Base-by-base conservation (phyloP, 2,113 vertebrate genomes). In the Xenotilapia caudafasciata region DNA sequence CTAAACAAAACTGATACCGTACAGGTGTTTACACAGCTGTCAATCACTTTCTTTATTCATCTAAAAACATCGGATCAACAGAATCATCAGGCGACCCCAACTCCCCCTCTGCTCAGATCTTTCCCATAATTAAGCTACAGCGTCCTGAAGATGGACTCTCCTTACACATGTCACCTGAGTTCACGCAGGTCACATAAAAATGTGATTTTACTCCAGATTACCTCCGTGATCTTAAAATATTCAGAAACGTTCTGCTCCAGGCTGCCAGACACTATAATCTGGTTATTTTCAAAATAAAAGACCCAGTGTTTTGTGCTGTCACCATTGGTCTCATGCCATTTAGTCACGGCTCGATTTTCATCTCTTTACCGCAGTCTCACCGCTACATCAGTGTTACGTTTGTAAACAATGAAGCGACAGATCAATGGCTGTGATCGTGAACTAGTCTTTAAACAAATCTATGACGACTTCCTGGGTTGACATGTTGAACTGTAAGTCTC, bases 331-430 rank as follows among this genome's bases (percentile, higher is more conserved):
- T 45, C 8, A 4, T 23, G 21, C 21, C 7, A 23, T 23, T 42
- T 26, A 23, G 7, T 15, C 13, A 15, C 0, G 1, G 12, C n/a
- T 42, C 1, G 13, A 42, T 15, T 42, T 9, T 15, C 5, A 23
- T 23, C 21, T 26, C 33, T 68, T 40, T 21, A 14, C 11, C 7
- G 6, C 33, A 8, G 19, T 65, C 33, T 65, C 33, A 65, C 31
- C 4, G 6, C 17, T n/a, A 35, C 62, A 38, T 21, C 62, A 40
- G 33, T 68, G 33, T 65, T 7, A 40, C 7, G 1, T 68, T 38
- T 42, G 7, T 70, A 70, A 70, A 70, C 35, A 40, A 38, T 68
- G 33, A 42, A 21, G 35, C n/a, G 12, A 70, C 62, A 14, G 62
- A 40, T 70, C 35, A 70, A 6, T 70, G 35, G 35, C n/a, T 40